phyloP scores from a whole-genome alignment of 1,140 invertebrate genomes.

The Temnothorax nylanderi region DNA sequence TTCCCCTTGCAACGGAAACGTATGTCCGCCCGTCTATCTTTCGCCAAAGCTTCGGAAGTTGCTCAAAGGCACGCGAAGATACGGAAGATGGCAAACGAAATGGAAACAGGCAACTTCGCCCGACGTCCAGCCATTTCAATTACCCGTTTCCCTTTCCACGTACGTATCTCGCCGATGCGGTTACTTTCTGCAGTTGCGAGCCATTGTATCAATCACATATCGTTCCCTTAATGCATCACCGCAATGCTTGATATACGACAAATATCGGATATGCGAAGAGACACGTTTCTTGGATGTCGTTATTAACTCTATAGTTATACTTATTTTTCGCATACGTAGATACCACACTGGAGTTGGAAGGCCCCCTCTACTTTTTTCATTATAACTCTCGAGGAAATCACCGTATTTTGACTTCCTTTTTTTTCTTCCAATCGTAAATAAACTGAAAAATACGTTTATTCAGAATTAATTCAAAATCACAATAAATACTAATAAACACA shows the following conservation, averaged over 20 bases:
- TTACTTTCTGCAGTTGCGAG: neutral
- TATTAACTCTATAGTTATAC: no score
- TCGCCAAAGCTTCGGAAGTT: conserved; percentile 17
- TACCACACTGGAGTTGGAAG: no score
- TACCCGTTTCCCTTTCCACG: conserved; percentile 14
- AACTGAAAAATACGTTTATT: no score
- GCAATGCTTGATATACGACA: neutral
- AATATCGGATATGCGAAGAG: neutral
- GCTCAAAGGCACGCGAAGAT: conserved; percentile 31
- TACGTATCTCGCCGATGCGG: conserved; percentile 3
- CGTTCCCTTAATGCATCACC: neutral
- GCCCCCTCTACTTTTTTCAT: no score
- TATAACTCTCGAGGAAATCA: no score
- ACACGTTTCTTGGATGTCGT: neutral
- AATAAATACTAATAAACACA: no score
- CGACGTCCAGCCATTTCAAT: conserved; percentile 36
- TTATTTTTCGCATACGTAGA: no score
- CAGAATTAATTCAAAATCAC: no score
- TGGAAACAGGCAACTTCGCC: conserved; percentile 30
- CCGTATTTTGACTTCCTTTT: no score
- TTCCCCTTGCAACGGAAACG: neutral
- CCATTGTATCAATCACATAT: conserved; percentile 21
- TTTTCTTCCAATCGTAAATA: no score
- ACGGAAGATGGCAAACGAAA: conserved; percentile 30
- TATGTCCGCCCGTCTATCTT: neutral